Conservation (phyloP, 2,113 vertebrate species). For the Macroglossus sobrinus region DNA sequence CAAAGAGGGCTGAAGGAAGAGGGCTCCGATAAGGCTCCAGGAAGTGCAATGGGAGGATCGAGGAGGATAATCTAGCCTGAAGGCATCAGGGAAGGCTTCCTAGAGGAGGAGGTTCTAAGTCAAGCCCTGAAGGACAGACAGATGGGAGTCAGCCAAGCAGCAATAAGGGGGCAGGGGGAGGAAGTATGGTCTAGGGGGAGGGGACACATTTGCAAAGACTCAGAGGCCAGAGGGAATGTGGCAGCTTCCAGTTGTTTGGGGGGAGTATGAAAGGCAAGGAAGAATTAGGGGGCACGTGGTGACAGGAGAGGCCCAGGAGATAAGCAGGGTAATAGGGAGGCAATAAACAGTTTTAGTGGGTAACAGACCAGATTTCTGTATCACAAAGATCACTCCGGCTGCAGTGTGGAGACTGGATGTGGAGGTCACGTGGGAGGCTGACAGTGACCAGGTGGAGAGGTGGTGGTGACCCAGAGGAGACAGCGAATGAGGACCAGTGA, state of each 20-base stretch:
- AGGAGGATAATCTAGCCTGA: background rate
- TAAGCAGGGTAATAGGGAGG: background rate
- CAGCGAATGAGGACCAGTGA: background rate
- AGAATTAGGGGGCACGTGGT: background rate
- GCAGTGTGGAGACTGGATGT: background rate
- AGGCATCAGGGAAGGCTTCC: background rate
- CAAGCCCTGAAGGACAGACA: background rate
- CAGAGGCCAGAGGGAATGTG: background rate
- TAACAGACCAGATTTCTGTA: background rate
- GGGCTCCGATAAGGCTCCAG: background rate
- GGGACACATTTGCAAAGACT: background rate
- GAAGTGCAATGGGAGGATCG: no score
- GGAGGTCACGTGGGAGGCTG: background rate
- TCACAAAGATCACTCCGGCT: background rate
- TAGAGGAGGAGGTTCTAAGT: background rate
- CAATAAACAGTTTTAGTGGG: background rate
- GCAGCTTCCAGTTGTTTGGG: background rate
- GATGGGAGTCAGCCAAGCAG: background rate
- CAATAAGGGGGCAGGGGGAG: background rate
- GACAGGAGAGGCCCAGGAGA: background rate
- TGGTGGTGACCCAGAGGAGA: background rate
- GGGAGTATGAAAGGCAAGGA: background rate
- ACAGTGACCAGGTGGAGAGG: background rate
- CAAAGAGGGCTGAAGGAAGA: background rate
- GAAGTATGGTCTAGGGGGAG: background rate